Conservation (phyloP, 2,113 vertebrate genomes). For the Hylia prasina region DNA sequence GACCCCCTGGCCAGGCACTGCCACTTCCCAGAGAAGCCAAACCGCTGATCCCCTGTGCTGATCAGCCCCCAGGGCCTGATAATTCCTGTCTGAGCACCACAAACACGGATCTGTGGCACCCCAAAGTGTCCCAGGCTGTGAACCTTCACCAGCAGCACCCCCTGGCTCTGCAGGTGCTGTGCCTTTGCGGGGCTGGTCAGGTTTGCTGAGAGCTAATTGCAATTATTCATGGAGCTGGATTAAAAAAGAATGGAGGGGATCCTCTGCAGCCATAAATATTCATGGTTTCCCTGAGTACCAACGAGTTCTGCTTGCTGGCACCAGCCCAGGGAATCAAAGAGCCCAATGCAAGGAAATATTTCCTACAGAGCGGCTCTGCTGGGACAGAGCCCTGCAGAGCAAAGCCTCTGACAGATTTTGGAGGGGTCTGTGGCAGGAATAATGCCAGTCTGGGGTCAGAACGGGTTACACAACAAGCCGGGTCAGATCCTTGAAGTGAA, state of each 20-base stretch:
- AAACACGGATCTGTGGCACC: accelerated
- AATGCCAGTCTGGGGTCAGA: background rate
- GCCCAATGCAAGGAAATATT: background rate
- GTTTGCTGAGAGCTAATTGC: background rate
- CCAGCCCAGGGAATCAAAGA: background rate
- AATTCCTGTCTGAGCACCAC: background rate
- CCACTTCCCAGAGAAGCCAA: background rate
- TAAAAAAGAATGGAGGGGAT: background rate
- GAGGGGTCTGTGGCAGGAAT: background rate
- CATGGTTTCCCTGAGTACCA: background rate
- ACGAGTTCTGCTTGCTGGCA: background rate
- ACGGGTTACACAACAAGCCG: background rate
- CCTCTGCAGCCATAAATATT: background rate
- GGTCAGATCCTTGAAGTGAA: background rate
- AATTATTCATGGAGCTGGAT: background rate
- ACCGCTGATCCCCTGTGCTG: background rate
- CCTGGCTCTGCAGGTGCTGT: background rate
- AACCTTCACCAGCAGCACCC: accelerated
- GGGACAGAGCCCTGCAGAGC: background rate
- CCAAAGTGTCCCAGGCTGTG: background rate
- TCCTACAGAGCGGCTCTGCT: background rate
- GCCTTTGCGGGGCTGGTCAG: background rate
- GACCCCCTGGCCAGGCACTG: background rate
- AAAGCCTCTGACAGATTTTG: background rate
- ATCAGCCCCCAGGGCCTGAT: accelerated